Evolutionary conservation across 2,113 vertebrate genomes (phyloP), one percentile per base, ranked within the genome.

Genomic region (Periophthalmodon schlosseri): DNA sequence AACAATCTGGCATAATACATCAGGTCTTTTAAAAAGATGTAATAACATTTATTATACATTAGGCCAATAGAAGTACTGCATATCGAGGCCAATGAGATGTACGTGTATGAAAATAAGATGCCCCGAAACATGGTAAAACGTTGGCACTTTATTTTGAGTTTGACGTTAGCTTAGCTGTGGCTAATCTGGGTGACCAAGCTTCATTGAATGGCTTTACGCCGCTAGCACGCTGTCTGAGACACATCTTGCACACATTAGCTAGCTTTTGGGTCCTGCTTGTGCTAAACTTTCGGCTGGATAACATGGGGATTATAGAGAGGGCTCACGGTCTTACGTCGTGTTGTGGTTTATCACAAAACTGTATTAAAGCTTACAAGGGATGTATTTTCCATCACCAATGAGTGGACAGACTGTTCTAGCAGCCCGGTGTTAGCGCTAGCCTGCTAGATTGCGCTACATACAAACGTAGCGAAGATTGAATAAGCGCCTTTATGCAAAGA

Each of bases 401-500:
- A 89, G 80, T 67, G 50, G 78, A 80, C 81, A 87, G 82, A 80
- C 84, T 69, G 64, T 78, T 80, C 73, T 79, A 75, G 57, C 20
- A 84, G 68, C 70, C 52, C 21, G 85, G 65, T 39, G 68, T 75
- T 90, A 87, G 85, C 84, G 8, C 34, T 77, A 89, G 83, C 83
- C 15, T 83, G 89, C 89, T 88, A 87, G 69, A 67, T 39, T 67
- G 21, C n/a, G 82, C 81, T 86, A 82, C 82, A 44, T 39, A 68
- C 47, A 86, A 83, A 89, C 75, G 81, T 73, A 75, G 80, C 78
- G 7, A 5, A 11, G 54, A 72, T 70, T 12, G 16, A 56, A 71
- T 10, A 20, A 4, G 20, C 18, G 2, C 16, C 23, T n/a, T 47
- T n/a, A 23, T 7, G 34, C 4, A 3, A 5, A 33, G 12, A 15